A percentile compares a stretch with the other conserved stretches of the same genome.
Evolutionary conservation across 1,140 invertebrate species (phyloP).

Genomic region (Drosophila mauritiana): DNA sequence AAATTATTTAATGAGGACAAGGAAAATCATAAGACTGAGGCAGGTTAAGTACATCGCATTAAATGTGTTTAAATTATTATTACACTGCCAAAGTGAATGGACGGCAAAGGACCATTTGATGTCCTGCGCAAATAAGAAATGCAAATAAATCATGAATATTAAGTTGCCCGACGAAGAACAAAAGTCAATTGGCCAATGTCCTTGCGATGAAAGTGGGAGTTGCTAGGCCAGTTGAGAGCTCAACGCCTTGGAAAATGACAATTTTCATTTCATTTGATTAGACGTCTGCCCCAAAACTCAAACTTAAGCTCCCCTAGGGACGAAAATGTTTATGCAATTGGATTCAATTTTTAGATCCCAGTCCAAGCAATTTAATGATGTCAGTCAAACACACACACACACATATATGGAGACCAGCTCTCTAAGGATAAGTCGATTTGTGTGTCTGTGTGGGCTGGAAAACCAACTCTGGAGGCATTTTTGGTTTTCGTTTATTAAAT

Average conservation of each 20-base stretch:
- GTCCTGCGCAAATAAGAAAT: conserved; percentile 54
- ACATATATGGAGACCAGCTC: conserved; percentile 3
- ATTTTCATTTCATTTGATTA: conserved; percentile 57
- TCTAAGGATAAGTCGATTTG: conserved; percentile 39
- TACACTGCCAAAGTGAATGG: conserved; percentile 30
- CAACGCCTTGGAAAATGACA: conserved; percentile 68
- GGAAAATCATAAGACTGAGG: conserved; percentile 13
- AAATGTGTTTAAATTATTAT: conserved; percentile 74
- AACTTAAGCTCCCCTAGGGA: conserved; percentile 32
- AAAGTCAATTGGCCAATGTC: conserved; percentile 68
- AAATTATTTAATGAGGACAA: conserved; percentile 70
- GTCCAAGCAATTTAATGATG: conserved; percentile 44
- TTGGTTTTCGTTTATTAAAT: conserved; percentile 69
- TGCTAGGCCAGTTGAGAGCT: conserved; percentile 52
- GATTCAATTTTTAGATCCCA: conserved; percentile 61
- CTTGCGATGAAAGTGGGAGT: conserved; percentile 23
- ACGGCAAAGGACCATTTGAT: conserved; percentile 9
- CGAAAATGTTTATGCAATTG: conserved; percentile 69
- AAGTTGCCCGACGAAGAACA: conserved; percentile 51
- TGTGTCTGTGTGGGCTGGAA: conserved; percentile 13
- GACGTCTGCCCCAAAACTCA: conserved; percentile 28
- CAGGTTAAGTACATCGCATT: conserved; percentile 54
- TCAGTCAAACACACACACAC: conserved; percentile 13
- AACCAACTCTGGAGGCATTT: conserved; percentile 43
- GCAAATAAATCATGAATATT: conserved; percentile 77